Evolutionary conservation across 2,113 vertebrate genomes (phyloP).

Genomic region (Dendrocopos noguchii): DNA sequence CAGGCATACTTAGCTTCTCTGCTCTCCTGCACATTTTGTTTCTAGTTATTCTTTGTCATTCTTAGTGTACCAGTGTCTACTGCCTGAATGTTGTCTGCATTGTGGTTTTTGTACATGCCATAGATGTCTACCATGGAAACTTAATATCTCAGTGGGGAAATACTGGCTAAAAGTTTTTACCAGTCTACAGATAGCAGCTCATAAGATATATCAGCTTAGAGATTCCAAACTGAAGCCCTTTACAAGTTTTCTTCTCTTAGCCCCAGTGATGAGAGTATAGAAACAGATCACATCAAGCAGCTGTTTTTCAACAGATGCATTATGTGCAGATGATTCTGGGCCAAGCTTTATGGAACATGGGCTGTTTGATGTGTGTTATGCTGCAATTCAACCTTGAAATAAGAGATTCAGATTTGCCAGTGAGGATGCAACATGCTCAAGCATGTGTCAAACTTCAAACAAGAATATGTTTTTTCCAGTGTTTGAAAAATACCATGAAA

Average conservation of each 20-base stretch:
- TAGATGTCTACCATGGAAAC: not conserved
- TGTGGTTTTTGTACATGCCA: fast-evolving
- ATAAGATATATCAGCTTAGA: not conserved
- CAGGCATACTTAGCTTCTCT: not conserved
- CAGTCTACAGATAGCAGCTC: not conserved
- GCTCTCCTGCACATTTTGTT: not conserved
- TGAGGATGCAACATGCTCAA: not conserved
- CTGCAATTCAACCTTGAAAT: not conserved
- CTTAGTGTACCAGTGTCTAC: not conserved
- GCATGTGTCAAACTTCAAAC: not conserved
- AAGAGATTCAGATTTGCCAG: not conserved
- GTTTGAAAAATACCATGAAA: not conserved
- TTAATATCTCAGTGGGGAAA: not conserved
- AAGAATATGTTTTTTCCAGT: not conserved
- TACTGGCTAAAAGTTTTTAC: not conserved
- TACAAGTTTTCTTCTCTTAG: not conserved
- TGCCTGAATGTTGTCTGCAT: not conserved
- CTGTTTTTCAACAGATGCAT: not conserved
- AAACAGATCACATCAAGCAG: not conserved
- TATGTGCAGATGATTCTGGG: not conserved
- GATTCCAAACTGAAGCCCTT: not conserved
- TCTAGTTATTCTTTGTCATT: not conserved
- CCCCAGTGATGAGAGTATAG: not conserved
- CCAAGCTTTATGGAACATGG: not conserved
- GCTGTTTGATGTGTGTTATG: not conserved